Evolutionary conservation across 2,113 vertebrate genomes (phyloP), one percentile per base, ranked within the genome.

Genomic region (Caranx ignobilis): DNA sequence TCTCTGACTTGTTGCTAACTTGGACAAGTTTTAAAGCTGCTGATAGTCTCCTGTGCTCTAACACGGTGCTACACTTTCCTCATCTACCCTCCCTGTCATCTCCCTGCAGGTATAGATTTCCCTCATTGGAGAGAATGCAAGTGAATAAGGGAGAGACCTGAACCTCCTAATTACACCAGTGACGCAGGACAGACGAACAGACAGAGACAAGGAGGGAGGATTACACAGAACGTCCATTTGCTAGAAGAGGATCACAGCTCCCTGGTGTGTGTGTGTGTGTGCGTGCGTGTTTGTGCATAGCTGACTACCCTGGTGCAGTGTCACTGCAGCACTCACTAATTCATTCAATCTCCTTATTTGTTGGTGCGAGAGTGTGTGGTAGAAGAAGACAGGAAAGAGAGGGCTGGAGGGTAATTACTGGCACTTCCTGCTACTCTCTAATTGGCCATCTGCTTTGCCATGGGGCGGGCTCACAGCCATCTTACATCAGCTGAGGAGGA

Each of bases 391-490:
- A 84, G 83, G 83, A 82, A 89, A 87, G 88, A 90, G 72, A 79
- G 68, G 60, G 87, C 88, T 87, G 66, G 84, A 79, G 90, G 91
- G 87, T 85, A 90, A 93, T 92, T 91, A 92, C 88, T 84, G 87
- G 73, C 86, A 93, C 92, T 93, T 93, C 90, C 93, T 92, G 90
- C 92, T 92, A 91, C 83, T 93, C 84, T 93, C 90, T 92, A 92
- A 94, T 94, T 94, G 93, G 93, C 90, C 93, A 93, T 93, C 93
- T 94, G 93, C 91, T 87, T 83, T 73, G 88, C 93, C 83, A 79
- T 56, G 86, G 89, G 92, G 91, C 84, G 91, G 91, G 78, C 91
- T 87, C 26, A 86, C 82, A 86, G 91, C 88, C 85, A 87, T 91
- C 84, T 92, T 91, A 91, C 79, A 88, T 88, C 87, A 91, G 84